Base-by-base conservation (phyloP, 2,797 vertebrate genomes). In the Chanos chanos region DNA sequence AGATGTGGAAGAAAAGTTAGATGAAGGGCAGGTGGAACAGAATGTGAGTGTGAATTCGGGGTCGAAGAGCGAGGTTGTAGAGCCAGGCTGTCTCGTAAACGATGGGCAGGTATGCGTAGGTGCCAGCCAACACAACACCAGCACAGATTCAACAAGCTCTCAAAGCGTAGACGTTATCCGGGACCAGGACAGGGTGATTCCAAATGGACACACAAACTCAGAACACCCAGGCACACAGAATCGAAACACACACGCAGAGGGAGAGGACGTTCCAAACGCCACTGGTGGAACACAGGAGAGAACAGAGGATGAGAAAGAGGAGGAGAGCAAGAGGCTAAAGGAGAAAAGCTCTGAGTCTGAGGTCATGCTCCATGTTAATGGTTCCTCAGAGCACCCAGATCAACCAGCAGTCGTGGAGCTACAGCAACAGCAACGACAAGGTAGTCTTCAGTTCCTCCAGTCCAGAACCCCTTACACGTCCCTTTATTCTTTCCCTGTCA, bases 401-500 rank as follows among this genome's bases (percentile, higher is more conserved):
- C 69, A 66, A 6, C 55, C 59, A 58, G 16, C 62, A 30, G 41
- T 64, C 16, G 33, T 58, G 72, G 66, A 66, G 13, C 70, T 27
- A 4, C 47, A 30, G 9, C 33, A 66, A 16, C 21, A 54, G 12
- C 18, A 68, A 64, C 58, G 51, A 36, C 48, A 73, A 81, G 79
- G 79, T 81, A 81, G 72, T 71, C 34, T 48, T 19, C 12, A 16
- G 34, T 51, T 47, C 61, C 39, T 45, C 53, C 15, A 15, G 15
- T 19, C 7, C 24, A 25, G 49, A 49, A 56, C 47, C n/a, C 36
- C 51, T 47, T 44, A 39, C 2, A 1, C 31, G 30, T 7, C 19
- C 27, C 12, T 27, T 59, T 50, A 15, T 22, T 69, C 36, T 54
- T 21, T 47, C 9, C 40, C 3, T 47, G 48, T 33, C 28, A 19